Evolutionary conservation across 2,113 vertebrate species (phyloP).

Genomic region (mouse (Mus musculus)): DNA sequence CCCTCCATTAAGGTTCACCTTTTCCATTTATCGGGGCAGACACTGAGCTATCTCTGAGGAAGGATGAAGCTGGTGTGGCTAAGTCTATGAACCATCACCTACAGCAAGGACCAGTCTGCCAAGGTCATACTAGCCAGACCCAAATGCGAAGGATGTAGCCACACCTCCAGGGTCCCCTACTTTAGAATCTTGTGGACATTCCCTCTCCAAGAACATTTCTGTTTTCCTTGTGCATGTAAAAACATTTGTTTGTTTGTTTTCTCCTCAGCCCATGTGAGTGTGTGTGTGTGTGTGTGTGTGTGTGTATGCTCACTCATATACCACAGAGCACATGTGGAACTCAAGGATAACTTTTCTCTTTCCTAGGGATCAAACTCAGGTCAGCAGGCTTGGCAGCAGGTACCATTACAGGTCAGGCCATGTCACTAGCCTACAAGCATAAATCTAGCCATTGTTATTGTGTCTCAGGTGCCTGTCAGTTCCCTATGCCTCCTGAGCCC

Average conservation of each 20-base stretch:
- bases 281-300: background rate
- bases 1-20: background rate
- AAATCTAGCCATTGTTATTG: background rate
- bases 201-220: background rate
- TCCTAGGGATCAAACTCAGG: background rate
- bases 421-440: background rate
- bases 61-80: fast-evolving
- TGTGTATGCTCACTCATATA: background rate
- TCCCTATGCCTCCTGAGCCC: background rate
- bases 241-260: background rate
- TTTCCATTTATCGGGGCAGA: background rate
- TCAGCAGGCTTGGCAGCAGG: background rate
- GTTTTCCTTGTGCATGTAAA: background rate
- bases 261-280: too few species aligned
- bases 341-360: background rate
- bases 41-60: background rate
- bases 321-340: background rate
- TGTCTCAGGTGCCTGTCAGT: background rate
- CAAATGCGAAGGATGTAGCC: background rate
- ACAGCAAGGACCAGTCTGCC: background rate
- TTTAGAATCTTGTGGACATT: background rate
- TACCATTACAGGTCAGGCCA: background rate
- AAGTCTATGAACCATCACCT: background rate
- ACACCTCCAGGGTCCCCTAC: background rate
- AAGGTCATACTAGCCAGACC: background rate